Conservation (phyloP, 2,113 vertebrate species). For the Aleadryas rufinucha region DNA sequence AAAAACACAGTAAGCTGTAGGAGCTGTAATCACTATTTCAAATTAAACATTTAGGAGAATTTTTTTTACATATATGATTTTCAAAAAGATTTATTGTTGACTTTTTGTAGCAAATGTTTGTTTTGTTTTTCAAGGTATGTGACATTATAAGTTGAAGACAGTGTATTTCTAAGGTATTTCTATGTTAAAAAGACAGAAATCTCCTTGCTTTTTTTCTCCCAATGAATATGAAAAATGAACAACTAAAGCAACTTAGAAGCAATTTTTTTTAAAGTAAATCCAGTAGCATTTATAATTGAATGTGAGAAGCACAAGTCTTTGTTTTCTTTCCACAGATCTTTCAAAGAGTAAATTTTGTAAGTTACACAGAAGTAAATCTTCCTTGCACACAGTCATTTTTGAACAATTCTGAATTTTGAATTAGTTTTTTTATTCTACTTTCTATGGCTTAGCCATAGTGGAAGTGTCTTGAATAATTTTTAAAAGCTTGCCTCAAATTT, state of each 20-base stretch:
- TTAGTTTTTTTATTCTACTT: background rate
- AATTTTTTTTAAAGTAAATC: background rate
- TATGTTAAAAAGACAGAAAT: background rate
- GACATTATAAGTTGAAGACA: conserved; percentile 72
- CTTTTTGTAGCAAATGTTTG: background rate
- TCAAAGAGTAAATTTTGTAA: background rate
- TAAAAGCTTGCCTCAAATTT: background rate
- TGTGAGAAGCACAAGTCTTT: background rate
- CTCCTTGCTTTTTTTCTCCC: background rate
- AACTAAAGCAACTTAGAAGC: background rate
- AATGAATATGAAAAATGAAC: background rate
- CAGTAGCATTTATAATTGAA: background rate
- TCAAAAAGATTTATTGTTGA: background rate
- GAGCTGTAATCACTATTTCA: conserved; percentile 67
- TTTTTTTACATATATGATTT: conserved; percentile 13
- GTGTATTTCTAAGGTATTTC: background rate
- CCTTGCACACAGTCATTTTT: background rate
- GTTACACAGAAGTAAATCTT: background rate
- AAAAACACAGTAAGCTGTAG: conserved; percentile 72
- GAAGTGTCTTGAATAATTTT: background rate
- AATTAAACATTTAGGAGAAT: conserved; percentile 8
- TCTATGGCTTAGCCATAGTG: background rate
- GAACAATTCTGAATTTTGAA: background rate
- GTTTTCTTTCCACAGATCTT: background rate
- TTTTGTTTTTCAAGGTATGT: conserved; percentile 68